Conservation (phyloP, 2,888 invertebrate genomes). For the Hedya salicella region DNA sequence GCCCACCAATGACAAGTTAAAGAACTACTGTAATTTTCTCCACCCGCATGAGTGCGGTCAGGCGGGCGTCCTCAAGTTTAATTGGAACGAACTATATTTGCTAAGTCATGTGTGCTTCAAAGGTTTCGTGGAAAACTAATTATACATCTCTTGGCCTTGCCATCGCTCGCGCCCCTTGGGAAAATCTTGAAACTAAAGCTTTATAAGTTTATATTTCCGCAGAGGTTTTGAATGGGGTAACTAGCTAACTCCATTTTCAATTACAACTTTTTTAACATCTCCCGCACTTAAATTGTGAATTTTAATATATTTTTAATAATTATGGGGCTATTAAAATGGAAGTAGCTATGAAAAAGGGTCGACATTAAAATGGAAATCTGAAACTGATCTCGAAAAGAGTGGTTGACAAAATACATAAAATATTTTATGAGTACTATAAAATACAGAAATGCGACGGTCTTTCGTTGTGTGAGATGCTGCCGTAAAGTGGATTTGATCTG, state of each 20-base stretch:
- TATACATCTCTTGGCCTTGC: slow-evolving; percentile 18
- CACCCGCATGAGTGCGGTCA: slow-evolving; percentile 17
- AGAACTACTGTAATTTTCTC: slow-evolving; percentile 29
- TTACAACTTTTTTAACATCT: no score
- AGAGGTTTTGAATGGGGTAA: background rate
- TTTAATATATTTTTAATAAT: no score
- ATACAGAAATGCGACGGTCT: slow-evolving; percentile 18
- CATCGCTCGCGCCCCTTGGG: background rate
- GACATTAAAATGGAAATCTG: slow-evolving; percentile 5
- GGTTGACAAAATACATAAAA: slow-evolving; percentile 30
- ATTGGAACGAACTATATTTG: slow-evolving; percentile 41
- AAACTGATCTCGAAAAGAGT: slow-evolving; percentile 1
- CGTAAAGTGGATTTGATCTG: background rate
- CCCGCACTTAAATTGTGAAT: no score
- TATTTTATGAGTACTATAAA: slow-evolving; percentile 31
- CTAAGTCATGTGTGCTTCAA: slow-evolving; percentile 37
- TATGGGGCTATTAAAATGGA: background rate
- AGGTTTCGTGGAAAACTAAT: slow-evolving; percentile 37
- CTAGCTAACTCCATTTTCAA: no score
- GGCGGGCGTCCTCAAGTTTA: slow-evolving; percentile 37
- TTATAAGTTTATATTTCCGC: background rate
- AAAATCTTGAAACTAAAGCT: background rate
- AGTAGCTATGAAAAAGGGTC: background rate
- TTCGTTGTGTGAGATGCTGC: background rate
- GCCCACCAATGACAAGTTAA: background rate